Conservation (phyloP, 2,888 invertebrate genomes). For the Pogonocherus hispidulus region DNA sequence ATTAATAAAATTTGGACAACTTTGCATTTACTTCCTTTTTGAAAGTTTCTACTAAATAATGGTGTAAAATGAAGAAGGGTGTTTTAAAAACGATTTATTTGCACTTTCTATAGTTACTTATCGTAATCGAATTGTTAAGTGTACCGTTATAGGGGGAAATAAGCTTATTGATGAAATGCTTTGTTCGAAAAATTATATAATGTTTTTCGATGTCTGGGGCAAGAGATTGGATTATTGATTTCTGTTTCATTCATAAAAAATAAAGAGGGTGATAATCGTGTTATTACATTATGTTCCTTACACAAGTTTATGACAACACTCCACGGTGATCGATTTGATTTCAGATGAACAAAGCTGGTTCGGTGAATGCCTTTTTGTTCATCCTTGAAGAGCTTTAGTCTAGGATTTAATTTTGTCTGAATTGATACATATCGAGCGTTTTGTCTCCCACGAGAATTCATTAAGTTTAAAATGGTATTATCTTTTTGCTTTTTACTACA, state of each 20-base stretch:
- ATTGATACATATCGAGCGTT: not conserved
- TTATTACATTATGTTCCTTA: constrained; percentile 21
- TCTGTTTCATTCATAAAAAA: constrained; percentile 24
- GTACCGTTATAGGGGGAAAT: constrained; percentile 1
- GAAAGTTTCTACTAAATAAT: not conserved
- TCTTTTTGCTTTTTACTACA: too few relatives aligned
- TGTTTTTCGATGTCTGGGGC: constrained; percentile 2
- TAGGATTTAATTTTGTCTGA: constrained; percentile 1
- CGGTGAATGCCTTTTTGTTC: constrained; percentile 6
- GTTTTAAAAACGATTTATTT: constrained; percentile 7
- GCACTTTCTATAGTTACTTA: not conserved
- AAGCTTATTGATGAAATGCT: not conserved
- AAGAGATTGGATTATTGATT: constrained; percentile 37
- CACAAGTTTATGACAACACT: constrained; percentile 22
- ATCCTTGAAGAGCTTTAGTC: not conserved
- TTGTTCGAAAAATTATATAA: constrained; percentile 13
- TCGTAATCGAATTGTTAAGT: constrained; percentile 6
- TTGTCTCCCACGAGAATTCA: not conserved
- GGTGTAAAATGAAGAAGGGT: not conserved
- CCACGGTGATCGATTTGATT: constrained; percentile 18
- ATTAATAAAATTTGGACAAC: too few relatives aligned
- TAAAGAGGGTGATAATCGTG: constrained; percentile 19
- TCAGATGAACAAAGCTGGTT: constrained; percentile 15
- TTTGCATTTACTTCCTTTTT: too few relatives aligned
- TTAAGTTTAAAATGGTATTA: too few relatives aligned